phyloP scores from a whole-genome alignment of 2,888 invertebrate species.

The Agonopterix alstromeriana region DNA sequence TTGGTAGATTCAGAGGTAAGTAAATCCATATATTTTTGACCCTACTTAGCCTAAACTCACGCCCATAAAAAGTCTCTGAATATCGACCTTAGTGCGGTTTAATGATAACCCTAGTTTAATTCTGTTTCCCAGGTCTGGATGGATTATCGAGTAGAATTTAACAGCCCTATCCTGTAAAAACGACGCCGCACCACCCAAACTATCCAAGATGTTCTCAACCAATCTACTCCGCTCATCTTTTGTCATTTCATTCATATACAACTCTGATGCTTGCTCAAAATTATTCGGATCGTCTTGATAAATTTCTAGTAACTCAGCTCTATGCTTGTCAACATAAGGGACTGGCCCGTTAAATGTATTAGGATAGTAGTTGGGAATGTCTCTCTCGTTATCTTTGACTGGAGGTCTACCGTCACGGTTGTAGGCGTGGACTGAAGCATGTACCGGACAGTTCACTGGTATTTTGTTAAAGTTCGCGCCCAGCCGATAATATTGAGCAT shows the following conservation, averaged over 20 bases:
- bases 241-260: conserved; percentile 86
- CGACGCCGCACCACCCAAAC: conserved; percentile 80
- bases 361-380: conserved; percentile 93
- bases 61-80: neutral
- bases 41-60: no score
- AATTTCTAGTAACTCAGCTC: conserved; percentile 62
- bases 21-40: no score
- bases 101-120: conserved; percentile 30
- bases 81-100: conserved; percentile 27
- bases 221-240: conserved; percentile 82
- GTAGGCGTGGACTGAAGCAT: conserved; percentile 71
- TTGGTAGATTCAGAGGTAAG: no score
- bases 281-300: conserved; percentile 85
- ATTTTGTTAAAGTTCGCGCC: conserved; percentile 92
- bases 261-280: conserved; percentile 84
- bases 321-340: conserved; percentile 75
- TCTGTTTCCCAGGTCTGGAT: conserved; percentile 84
- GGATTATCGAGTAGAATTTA: conserved; percentile 86
- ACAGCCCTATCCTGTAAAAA: conserved; percentile 78
- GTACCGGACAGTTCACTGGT: conserved; percentile 93
- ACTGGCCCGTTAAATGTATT: conserved; percentile 92
- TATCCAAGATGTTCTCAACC: conserved; percentile 84
- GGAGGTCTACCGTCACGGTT: conserved; percentile 89
- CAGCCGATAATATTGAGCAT: conserved; percentile 88
- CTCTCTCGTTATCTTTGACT: conserved; percentile 83